phyloP scores from a whole-genome alignment of 2,888 invertebrate genomes.

The Lamproptera curius region DNA sequence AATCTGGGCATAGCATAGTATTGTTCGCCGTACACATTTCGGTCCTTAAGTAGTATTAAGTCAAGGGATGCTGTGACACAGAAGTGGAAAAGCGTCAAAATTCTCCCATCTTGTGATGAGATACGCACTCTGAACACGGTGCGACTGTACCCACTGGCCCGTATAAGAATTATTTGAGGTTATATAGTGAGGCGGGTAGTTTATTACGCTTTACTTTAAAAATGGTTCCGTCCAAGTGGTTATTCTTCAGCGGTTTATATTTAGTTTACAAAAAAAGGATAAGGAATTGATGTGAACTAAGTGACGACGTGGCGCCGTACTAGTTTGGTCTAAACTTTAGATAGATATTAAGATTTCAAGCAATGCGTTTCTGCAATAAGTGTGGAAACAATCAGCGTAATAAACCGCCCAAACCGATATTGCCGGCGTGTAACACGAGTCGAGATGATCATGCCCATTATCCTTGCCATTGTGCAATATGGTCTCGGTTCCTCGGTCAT shows the following conservation, averaged over 20 bases:
- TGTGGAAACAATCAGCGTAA: no score
- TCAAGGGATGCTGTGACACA: neutral
- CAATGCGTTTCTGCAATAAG: no score
- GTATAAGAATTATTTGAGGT: no score
- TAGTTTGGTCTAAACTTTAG: no score
- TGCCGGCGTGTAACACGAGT: neutral
- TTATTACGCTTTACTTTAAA: no score
- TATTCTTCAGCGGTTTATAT: neutral
- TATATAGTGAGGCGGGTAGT: no score
- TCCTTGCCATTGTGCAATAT: no score
- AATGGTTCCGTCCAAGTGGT: neutral
- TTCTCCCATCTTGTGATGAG: neutral
- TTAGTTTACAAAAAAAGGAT: no score
- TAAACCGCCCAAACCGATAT: neutral
- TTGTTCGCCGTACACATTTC: neutral
- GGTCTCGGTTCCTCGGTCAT: neutral
- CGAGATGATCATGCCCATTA: neutral
- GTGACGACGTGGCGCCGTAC: no score
- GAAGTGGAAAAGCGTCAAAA: neutral
- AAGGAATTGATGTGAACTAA: no score
- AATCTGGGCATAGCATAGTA: conserved; percentile 54
- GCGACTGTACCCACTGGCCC: conserved; percentile 1
- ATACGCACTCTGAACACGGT: neutral
- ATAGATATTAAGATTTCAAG: no score
- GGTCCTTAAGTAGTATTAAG: neutral